Evolutionary conservation across 1,140 invertebrate genomes (phyloP).

Genomic region (Cotesia chilonis): DNA sequence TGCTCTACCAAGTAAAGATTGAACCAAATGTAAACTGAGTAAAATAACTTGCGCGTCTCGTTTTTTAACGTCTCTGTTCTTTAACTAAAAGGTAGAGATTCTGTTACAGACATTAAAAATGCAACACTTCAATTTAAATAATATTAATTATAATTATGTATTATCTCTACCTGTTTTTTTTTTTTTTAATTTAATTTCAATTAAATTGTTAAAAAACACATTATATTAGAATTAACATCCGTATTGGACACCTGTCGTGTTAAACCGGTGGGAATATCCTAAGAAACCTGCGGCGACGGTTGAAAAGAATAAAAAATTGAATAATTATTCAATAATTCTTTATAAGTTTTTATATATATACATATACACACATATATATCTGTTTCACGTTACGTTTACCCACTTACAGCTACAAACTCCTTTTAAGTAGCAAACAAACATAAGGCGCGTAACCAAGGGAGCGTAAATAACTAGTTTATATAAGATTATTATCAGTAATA

Average conservation of each 20-base stretch:
- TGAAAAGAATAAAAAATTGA: background rate
- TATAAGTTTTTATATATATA: background rate
- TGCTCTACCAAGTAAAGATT: too few relatives aligned
- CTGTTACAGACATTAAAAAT: background rate
- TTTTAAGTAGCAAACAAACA: too few relatives aligned
- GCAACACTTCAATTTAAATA: too few relatives aligned
- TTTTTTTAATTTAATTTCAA: background rate
- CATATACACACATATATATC: background rate
- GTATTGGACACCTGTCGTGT: constrained; percentile 18
- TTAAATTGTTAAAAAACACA: background rate
- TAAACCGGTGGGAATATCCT: constrained; percentile 6
- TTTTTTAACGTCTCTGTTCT: background rate
- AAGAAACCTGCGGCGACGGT: background rate
- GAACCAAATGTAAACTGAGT: too few relatives aligned
- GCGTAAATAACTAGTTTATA: too few relatives aligned
- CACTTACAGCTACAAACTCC: background rate
- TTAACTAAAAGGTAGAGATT: background rate
- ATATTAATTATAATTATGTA: too few relatives aligned
- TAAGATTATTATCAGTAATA: too few relatives aligned
- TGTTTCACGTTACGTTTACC: too few relatives aligned
- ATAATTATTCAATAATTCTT: background rate
- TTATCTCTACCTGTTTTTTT: background rate
- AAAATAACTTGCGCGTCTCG: background rate
- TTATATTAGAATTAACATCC: background rate
- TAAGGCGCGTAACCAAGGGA: too few relatives aligned